Conservation (phyloP, 2,888 invertebrate genomes). For the Vanessa cardui region DNA sequence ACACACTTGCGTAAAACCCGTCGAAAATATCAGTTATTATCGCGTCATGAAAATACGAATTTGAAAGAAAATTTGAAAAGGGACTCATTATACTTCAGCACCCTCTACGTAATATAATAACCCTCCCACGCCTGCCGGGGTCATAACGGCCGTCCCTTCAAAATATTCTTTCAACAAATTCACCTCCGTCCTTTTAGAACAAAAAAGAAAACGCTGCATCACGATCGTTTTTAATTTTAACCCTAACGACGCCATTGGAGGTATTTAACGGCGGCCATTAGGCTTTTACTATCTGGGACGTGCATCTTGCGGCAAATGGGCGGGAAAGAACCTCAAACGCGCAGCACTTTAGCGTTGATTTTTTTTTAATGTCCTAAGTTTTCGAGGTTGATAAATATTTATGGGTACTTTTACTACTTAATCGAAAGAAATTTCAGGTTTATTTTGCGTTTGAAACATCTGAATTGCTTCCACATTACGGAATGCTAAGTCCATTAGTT, state of each 20-base stretch:
- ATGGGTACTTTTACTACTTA: neutral
- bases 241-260: conserved; percentile 79
- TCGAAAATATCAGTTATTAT: conserved; percentile 49
- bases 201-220: conserved; percentile 80
- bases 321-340: conserved; percentile 56
- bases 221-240: conserved; percentile 80
- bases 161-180: conserved; percentile 76
- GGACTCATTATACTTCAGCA: conserved; percentile 72
- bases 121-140: conserved; percentile 69
- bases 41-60: conserved; percentile 61
- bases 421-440: neutral
- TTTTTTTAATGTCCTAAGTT: conserved; percentile 13
- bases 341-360: conserved; percentile 12
- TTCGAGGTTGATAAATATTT: conserved; percentile 7
- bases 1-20: conserved; percentile 26
- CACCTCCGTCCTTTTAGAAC: conserved; percentile 65
- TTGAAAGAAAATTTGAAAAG: conserved; percentile 67
- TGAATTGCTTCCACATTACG: too few relatives aligned
- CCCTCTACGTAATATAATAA: conserved; percentile 70
- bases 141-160: conserved; percentile 70
- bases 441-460: neutral
- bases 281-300: conserved; percentile 63
- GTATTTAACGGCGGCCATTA: conserved; percentile 73
- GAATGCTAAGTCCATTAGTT: too few relatives aligned
- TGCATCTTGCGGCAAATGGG: conserved; percentile 59